phyloP scores from a whole-genome alignment of 2,888 invertebrate genomes.

The Brenthis daphne region DNA sequence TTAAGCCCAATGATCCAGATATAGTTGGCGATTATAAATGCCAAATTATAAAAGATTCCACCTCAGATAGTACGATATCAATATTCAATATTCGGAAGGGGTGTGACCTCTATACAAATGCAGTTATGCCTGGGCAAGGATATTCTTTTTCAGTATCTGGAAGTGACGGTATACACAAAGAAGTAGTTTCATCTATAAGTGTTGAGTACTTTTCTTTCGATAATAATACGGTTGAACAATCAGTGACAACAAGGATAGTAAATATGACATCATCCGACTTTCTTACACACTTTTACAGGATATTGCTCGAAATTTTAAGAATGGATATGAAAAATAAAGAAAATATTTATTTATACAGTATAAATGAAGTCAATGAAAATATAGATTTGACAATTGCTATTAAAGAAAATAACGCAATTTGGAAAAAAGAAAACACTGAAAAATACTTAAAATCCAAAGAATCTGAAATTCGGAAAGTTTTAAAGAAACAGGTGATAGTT shows the following conservation, averaged over 20 bases:
- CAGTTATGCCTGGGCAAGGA: conserved; percentile 87
- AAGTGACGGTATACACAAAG: conserved; percentile 93
- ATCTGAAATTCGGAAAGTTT: conserved; percentile 83
- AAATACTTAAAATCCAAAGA: conserved; percentile 86
- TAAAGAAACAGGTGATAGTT: conserved; percentile 84
- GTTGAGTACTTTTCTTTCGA: conserved; percentile 91
- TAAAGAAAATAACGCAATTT: conserved; percentile 82
- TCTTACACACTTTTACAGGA: conserved; percentile 88
- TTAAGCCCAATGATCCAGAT: conserved; percentile 96
- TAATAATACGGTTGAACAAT: conserved; percentile 91
- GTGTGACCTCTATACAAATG: conserved; percentile 90
- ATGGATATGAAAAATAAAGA: conserved; percentile 85
- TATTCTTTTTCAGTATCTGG: conserved; percentile 91
- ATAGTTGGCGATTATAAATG: conserved; percentile 94
- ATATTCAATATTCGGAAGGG: conserved; percentile 87
- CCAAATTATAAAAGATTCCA: conserved; percentile 87
- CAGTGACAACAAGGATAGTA: conserved; percentile 88
- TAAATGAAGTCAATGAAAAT: conserved; percentile 85
- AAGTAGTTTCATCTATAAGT: conserved; percentile 93
- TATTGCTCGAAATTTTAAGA: conserved; percentile 87
- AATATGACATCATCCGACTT: conserved; percentile 89
- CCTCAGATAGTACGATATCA: conserved; percentile 81
- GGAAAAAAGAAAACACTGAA: conserved; percentile 84
- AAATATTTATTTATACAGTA: conserved; percentile 86
- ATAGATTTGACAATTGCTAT: conserved; percentile 89